Percentiles rank a stretch among this genome's conserved stretches.
Evolutionary conservation across 2,113 vertebrate species (phyloP).

Genomic region (Amazona vittata): DNA sequence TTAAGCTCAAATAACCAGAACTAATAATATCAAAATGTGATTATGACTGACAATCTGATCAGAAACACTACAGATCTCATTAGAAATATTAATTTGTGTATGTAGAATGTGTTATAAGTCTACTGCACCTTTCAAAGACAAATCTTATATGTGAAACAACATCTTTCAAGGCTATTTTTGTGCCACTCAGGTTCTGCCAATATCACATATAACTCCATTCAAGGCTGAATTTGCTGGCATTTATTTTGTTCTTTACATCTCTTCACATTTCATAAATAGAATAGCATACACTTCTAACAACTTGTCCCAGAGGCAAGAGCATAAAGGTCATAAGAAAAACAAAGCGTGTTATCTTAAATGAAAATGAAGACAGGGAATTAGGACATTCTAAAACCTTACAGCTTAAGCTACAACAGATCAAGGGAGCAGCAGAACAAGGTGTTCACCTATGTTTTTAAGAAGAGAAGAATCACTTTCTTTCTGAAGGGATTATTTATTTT

Average conservation of each 20-base stretch:
- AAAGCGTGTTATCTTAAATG: constrained; percentile 23
- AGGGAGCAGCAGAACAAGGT: constrained; percentile 45
- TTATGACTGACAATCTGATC: constrained; percentile 31
- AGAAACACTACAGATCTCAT: constrained; percentile 19
- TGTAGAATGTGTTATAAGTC: background rate
- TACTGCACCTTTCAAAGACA: background rate
- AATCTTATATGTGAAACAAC: background rate
- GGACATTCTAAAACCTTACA: background rate
- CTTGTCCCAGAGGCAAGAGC: constrained; percentile 27
- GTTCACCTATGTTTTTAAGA: constrained; percentile 67
- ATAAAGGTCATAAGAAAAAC: constrained; percentile 57
- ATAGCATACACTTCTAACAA: constrained; percentile 29
- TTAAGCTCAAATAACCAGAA: constrained; percentile 45
- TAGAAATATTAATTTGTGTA: constrained; percentile 24
- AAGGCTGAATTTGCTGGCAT: background rate
- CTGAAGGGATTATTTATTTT: constrained; percentile 75
- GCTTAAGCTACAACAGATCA: constrained; percentile 16
- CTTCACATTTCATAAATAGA: constrained; percentile 31
- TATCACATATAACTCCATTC: background rate
- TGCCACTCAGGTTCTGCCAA: background rate
- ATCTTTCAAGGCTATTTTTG: constrained; percentile 8
- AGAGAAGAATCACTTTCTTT: constrained; percentile 71
- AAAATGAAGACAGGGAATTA: constrained; percentile 54
- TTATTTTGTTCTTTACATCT: background rate
- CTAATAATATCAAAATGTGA: constrained; percentile 30